These are phyloP conservation scores for Turritopsis rubra DNA, from an alignment of 30 jellyfish, hydroid and myxozoan genomes.

Conservation along the genomic window DNA sequence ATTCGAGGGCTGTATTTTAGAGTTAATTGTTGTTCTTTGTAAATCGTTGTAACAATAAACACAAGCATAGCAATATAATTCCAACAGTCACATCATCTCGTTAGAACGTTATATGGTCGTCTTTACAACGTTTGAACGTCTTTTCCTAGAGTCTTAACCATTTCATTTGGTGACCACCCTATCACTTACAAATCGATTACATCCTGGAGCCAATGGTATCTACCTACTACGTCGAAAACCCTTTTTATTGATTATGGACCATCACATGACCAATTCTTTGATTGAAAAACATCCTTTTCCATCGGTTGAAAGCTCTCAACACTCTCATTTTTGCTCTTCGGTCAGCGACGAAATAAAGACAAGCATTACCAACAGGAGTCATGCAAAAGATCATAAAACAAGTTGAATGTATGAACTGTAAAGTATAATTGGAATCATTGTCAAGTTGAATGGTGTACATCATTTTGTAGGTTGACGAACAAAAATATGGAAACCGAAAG, in stretches of 20 bases:
- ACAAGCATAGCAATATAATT: too few species aligned
- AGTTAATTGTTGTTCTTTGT: too few species aligned
- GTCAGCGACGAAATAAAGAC: neutral
- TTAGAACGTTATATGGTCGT: too few species aligned
- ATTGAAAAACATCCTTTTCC: neutral
- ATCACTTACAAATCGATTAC: too few species aligned
- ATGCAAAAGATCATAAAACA: neutral
- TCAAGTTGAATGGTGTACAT: neutral
- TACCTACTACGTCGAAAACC: too few species aligned
- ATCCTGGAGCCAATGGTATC: too few species aligned
- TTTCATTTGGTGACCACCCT: too few species aligned
- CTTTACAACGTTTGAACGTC: too few species aligned
- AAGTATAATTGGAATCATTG: neutral
- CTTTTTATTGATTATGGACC: neutral
- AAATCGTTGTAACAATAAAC: too few species aligned
- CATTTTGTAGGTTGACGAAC: neutral
- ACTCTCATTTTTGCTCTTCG: neutral
- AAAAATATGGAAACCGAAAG: neutral
- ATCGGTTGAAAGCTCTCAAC: neutral
- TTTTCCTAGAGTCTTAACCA: too few species aligned
- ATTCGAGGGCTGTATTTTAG: too few species aligned
- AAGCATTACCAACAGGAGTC: neutral
- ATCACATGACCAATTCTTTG: neutral
- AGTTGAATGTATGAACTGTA: neutral
- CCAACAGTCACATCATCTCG: too few species aligned